A percentile compares a stretch with the other conserved stretches of the same genome.
Conservation (phyloP, 1,140 invertebrate genomes). For the Colletes latitarsis region DNA sequence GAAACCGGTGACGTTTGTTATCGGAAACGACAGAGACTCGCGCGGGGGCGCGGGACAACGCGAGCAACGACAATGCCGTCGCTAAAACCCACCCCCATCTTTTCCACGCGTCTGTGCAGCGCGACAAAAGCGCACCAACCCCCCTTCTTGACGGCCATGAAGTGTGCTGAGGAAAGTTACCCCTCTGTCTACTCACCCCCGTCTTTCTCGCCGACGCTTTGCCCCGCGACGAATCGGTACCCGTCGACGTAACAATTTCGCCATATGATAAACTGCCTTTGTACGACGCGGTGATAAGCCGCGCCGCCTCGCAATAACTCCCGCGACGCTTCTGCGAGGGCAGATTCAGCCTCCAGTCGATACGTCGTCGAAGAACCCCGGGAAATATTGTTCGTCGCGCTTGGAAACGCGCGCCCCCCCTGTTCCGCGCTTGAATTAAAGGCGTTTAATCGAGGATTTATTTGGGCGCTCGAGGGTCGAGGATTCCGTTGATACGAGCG, state of each 20-base stretch:
- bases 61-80: slow-evolving; percentile 48
- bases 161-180: slow-evolving; percentile 48
- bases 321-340: not conserved
- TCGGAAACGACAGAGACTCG: slow-evolving; percentile 17
- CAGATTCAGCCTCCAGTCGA: not conserved
- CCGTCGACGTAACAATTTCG: slow-evolving; percentile 49
- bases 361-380: not conserved
- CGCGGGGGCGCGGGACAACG: slow-evolving; percentile 13
- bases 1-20: slow-evolving; percentile 52
- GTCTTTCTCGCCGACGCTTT: not conserved
- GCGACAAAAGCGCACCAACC: slow-evolving; percentile 41
- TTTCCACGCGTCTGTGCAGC: slow-evolving; percentile 40
- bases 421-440: no score
- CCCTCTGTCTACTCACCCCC: not conserved
- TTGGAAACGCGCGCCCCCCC: not conserved
- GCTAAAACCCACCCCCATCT: slow-evolving; percentile 35
- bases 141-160: slow-evolving; percentile 43
- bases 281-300: slow-evolving; percentile 19
- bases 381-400: not conserved
- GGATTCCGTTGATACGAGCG: no score
- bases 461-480: no score
- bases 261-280: slow-evolving; percentile 49
- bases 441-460: no score
- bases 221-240: slow-evolving; percentile 24
- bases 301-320: slow-evolving; percentile 36